A percentile compares a stretch with the other conserved stretches of the same genome.
Conservation (phyloP, 2,113 vertebrate species). For the Malurus melanocephalus region DNA sequence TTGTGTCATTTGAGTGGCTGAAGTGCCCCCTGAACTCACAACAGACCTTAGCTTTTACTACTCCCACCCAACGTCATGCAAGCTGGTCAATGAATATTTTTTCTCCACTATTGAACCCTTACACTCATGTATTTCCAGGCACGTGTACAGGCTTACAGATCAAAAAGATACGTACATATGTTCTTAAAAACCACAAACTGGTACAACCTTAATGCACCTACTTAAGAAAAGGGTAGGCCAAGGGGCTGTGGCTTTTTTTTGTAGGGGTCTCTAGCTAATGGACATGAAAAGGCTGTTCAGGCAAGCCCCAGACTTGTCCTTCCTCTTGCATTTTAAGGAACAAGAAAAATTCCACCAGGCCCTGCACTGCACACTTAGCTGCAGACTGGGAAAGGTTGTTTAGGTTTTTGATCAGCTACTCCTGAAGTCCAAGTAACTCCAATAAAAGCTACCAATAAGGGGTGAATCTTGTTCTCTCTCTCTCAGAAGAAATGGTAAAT, state of each 20-base stretch:
- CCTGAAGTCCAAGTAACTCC: background rate
- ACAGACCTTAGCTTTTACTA: background rate
- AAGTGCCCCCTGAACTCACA: background rate
- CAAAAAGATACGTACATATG: background rate
- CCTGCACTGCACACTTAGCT: background rate
- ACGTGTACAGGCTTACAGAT: background rate
- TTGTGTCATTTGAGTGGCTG: background rate
- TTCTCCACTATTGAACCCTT: background rate
- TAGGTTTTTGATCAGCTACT: background rate
- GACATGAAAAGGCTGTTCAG: background rate
- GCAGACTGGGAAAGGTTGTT: background rate
- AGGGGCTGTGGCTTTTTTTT: background rate
- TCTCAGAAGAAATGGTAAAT: background rate
- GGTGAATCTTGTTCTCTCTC: rapidly evolving
- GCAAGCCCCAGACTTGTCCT: background rate
- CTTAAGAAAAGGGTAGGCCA: background rate
- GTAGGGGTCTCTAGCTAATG: background rate
- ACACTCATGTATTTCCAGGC: background rate
- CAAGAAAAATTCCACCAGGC: background rate
- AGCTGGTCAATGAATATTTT: background rate
- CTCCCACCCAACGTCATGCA: background rate
- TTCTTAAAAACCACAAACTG: background rate
- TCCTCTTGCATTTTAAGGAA: background rate
- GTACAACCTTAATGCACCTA: background rate
- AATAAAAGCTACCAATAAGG: background rate